Base-by-base conservation (phyloP, 2,888 invertebrate genomes). In the Meandrusa payeni region DNA sequence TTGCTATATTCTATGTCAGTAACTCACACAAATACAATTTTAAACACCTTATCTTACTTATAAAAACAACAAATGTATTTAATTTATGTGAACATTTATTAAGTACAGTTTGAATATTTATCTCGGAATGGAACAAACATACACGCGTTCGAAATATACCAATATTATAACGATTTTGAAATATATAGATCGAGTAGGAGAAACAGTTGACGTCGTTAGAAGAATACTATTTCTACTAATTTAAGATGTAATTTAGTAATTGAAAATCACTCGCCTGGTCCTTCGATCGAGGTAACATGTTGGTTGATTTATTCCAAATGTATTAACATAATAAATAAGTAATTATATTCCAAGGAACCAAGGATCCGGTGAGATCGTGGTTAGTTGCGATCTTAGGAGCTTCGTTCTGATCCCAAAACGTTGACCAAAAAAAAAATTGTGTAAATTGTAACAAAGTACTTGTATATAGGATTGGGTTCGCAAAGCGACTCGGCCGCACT, bases 371-470 rank as follows among this genome's bases (percentile, higher is more conserved):
- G 23, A 20, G 37, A 26, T 32, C 24, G 22, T 22, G 19, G 6
- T 33, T 6, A 5, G 5, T 27, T 26, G 12, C 24, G 20, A 20
- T 69, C 59, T 66, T 64, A 63, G 62, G n/a, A 60, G 61, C 66
- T 66, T 57, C 59, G 64, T 70, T 73, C 61, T 67, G 53, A 76
- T 72, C 69, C 75, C 73, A 76, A 79, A 78, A 75, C 63, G 64
- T 70, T 76, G 82, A 82, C 82, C 82, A 80, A 82, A 79, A 74
- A 80, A 82, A 79, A 74, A 73, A 36, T 46, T 63, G 59, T 69
- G 62, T 63, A 69, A 69, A 71, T 52, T 58, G 55, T 58, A 56
- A 28, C 38, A 44, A 37, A 41, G 19, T 44, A 33, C 15, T 24
- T 41, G 36, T 47, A 57, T 53, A 54, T 46, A 37, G 33, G 52